Evolutionary conservation across 2,113 vertebrate species (phyloP), one percentile per base, ranked within the genome.

Genomic region (Gobio gobio): DNA sequence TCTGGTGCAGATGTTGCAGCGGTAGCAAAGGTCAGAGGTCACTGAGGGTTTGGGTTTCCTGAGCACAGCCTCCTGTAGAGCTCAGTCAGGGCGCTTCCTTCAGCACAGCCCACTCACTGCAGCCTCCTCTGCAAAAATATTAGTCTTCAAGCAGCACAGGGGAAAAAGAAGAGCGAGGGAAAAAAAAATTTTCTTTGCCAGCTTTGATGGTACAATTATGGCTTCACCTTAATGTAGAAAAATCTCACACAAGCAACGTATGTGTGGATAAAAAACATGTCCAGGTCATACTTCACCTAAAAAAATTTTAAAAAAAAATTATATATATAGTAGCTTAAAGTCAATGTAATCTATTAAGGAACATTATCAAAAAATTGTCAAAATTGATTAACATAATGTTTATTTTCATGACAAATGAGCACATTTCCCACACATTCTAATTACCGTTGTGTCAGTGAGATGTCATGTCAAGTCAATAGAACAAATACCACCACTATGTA

Each of bases 41-140:
- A 88, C 59, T 33, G 84, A 87, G 91, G 93, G 91, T 94, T 94
- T 93, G 88, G 90, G 88, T 92, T 94, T 94, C 94, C 92, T 90
- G 89, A 88, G 87, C 92, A 86, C 72, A 79, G 88, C 86, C 90
- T 86, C 90, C 91, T 33, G 88, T 88, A 85, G 90, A 91, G 87
- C 88, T 88, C 83, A 87, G 90, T 89, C 80, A 81, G 90, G 54
- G 70, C 73, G 77, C 86, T 89, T 87, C 89, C 90, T 88, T 87
- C 77, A 88, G 78, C 33, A 76, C 78, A 78, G 82, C 70, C 61
- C 90, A 89, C 87, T 77, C 70, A 24, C 75, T 85, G 87, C 86
- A 88, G 81, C 72, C 58, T 72, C 78, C 43, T 74, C 83, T 85
- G 86, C 74, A 86, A 85, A 85, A 90, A 90, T 90, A 90, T 90